Conservation (phyloP, 2,113 vertebrate species). For the Ailuropoda melanoleuca region DNA sequence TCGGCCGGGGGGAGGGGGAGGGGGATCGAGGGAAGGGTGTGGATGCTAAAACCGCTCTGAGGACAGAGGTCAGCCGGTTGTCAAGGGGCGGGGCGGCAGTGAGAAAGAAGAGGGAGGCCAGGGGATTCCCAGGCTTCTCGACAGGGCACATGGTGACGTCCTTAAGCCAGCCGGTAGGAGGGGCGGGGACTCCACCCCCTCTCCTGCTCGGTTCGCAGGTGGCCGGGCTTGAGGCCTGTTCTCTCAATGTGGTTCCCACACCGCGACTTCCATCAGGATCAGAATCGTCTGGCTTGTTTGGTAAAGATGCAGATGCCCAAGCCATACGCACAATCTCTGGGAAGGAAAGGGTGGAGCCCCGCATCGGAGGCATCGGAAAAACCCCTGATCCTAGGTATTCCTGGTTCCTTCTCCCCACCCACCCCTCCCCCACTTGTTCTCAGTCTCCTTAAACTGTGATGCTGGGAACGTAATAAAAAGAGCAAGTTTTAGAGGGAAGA, state of each 20-base stretch:
- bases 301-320: background rate
- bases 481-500: background rate
- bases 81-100: too few species aligned
- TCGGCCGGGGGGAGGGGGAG: too few species aligned
- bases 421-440: background rate
- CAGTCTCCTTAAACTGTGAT: background rate
- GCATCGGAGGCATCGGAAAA: background rate
- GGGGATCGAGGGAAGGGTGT: too few species aligned
- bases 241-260: background rate
- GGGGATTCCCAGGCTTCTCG: background rate
- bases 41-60: background rate
- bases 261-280: background rate
- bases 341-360: background rate
- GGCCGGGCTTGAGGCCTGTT: background rate
- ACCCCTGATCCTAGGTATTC: background rate
- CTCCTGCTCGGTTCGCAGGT: background rate
- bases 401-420: background rate
- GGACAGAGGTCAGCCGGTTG: background rate
- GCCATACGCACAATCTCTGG: background rate
- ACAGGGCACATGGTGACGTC: background rate
- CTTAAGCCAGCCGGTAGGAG: too few species aligned
- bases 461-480: background rate
- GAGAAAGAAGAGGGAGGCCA: background rate
- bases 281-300: background rate
- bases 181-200: background rate